phyloP scores from a whole-genome alignment of 1,140 invertebrate species.

The Argopecten irradians region DNA sequence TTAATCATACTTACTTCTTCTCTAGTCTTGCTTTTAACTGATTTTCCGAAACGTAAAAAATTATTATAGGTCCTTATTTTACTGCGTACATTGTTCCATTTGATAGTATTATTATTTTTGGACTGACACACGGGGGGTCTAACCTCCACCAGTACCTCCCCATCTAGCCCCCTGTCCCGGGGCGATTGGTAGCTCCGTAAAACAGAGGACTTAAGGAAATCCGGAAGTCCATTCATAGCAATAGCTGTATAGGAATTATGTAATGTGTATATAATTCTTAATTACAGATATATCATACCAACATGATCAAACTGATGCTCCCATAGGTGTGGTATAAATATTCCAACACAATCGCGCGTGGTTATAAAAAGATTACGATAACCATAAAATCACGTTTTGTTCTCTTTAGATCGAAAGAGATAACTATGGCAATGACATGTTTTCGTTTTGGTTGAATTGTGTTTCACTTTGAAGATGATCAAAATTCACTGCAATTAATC shows the following conservation, averaged over 20 bases:
- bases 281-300: too few relatives aligned
- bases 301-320: too few relatives aligned
- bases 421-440: too few relatives aligned
- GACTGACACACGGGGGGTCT: background rate
- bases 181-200: background rate
- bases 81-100: background rate
- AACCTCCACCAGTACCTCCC: background rate
- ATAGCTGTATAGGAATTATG: too few relatives aligned
- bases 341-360: too few relatives aligned
- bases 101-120: background rate
- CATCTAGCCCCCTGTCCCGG: background rate
- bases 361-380: too few relatives aligned
- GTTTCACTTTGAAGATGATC: background rate
- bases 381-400: too few relatives aligned
- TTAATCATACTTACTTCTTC: background rate
- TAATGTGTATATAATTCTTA: too few relatives aligned
- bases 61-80: background rate
- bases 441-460: background rate
- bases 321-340: too few relatives aligned
- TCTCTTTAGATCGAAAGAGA: too few relatives aligned
- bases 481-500: background rate
- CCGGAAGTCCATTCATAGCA: background rate
- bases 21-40: background rate
- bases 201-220: constrained; percentile 2
- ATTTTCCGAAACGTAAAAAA: background rate